Percentiles rank a stretch among this genome's conserved stretches.
Evolutionary conservation across 1,140 invertebrate genomes (phyloP).

Genomic region (Drosophila sp.): DNA sequence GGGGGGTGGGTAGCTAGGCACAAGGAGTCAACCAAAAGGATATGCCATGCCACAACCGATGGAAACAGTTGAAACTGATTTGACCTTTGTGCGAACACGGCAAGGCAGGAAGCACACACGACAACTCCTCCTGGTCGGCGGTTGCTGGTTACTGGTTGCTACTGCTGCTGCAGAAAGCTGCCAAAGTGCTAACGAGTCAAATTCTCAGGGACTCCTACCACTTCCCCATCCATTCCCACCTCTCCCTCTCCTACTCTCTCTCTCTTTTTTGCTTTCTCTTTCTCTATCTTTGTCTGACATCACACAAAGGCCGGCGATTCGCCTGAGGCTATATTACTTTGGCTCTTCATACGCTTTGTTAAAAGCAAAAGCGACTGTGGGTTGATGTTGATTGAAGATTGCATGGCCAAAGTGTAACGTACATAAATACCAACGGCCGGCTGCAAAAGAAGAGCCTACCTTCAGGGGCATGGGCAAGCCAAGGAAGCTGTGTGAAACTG

Average conservation of each 20-base stretch:
- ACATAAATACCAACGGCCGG: background rate
- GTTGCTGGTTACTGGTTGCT: constrained; percentile 2
- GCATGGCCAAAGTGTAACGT: background rate
- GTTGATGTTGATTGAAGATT: background rate
- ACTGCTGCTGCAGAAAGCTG: constrained; percentile 18
- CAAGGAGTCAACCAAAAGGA: constrained; percentile 29
- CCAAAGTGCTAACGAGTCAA: constrained; percentile 59
- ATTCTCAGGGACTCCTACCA: constrained; percentile 39
- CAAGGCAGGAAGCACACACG: constrained; percentile 13
- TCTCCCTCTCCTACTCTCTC: background rate
- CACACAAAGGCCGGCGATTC: constrained; percentile 36
- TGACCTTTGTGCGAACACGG: constrained; percentile 33
- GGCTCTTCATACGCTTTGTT: constrained; percentile 22
- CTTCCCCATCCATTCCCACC: constrained; percentile 15
- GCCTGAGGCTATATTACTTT: constrained; percentile 38
- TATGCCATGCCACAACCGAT: constrained; percentile 30
- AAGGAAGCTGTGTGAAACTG: too few species aligned
- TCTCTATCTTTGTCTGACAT: constrained; percentile 14
- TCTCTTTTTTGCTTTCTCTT: background rate
- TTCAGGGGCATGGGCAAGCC: background rate
- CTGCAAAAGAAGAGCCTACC: background rate
- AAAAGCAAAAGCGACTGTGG: constrained; percentile 26
- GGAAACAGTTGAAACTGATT: constrained; percentile 40
- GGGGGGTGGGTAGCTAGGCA: too few species aligned
- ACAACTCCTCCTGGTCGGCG: constrained; percentile 26